Conservation (phyloP, 1,140 invertebrate species). For the Drosophila yakuba region DNA sequence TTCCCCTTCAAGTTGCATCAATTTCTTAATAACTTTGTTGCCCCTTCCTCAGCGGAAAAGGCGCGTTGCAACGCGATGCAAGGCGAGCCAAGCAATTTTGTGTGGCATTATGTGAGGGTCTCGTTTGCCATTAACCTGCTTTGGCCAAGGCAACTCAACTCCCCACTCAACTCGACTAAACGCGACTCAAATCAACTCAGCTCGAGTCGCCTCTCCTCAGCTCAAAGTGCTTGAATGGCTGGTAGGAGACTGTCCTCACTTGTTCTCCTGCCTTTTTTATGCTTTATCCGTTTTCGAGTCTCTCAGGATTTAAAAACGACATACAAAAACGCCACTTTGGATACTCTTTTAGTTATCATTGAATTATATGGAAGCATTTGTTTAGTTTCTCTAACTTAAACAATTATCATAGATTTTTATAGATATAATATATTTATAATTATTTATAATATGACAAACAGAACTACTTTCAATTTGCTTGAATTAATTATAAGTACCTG, state of each 20-base stretch:
- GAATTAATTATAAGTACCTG: not conserved
- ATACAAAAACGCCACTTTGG: not conserved
- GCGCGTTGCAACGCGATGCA: conserved; percentile 12
- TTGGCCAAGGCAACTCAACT: conserved; percentile 36
- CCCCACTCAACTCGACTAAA: not conserved
- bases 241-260: conserved; percentile 2
- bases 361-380: no score
- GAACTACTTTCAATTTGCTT: no score
- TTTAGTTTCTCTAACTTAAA: no score
- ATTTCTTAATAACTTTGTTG: conserved; percentile 77
- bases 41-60: conserved; percentile 34
- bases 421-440: no score
- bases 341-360: conserved; percentile 3
- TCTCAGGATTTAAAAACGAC: conserved; percentile 1
- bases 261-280: conserved; percentile 47
- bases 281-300: conserved; percentile 26
- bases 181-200: conserved; percentile 14
- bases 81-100: conserved; percentile 66
- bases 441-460: no score
- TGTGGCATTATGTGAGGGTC: conserved; percentile 81
- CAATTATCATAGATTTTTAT: no score
- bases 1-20: conserved; percentile 59
- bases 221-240: conserved; percentile 55
- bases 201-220: conserved; percentile 23
- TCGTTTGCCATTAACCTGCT: conserved; percentile 74